A percentile compares a stretch with the other conserved stretches of the same genome.
phyloP scores from a whole-genome alignment of 2,888 invertebrate genomes.

The Cancer borealis region DNA sequence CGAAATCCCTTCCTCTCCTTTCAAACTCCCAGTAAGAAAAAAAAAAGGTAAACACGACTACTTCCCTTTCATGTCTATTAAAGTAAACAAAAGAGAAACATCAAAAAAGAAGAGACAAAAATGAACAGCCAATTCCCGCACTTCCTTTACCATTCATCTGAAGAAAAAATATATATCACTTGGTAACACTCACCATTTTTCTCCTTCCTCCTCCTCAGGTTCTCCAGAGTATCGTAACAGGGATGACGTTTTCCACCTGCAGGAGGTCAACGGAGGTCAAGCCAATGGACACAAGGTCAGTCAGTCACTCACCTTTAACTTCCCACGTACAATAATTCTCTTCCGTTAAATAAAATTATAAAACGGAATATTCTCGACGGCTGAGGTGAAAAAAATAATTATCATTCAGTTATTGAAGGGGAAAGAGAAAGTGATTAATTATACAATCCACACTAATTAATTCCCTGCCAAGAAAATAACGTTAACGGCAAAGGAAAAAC shows the following conservation, averaged over 20 bases:
- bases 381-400: not conserved
- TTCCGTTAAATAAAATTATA: not conserved
- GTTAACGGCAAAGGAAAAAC: not conserved
- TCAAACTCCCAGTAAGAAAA: too few relatives aligned
- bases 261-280: slow-evolving; percentile 57
- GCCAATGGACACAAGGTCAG: slow-evolving; percentile 53
- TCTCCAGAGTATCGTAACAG: slow-evolving; percentile 49
- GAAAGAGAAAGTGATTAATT: too few relatives aligned
- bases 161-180: too few relatives aligned
- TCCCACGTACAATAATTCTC: not conserved
- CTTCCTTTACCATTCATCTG: too few relatives aligned
- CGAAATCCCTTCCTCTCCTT: too few relatives aligned
- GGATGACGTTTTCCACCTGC: slow-evolving; percentile 54
- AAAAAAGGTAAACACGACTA: too few relatives aligned
- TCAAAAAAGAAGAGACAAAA: too few relatives aligned
- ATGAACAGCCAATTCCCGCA: too few relatives aligned
- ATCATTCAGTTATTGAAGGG: too few relatives aligned
- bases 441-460: not conserved
- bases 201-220: slow-evolving; percentile 3
- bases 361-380: not conserved
- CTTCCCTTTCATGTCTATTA: too few relatives aligned
- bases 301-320: not conserved
- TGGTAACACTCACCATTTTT: too few relatives aligned
- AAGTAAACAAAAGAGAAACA: too few relatives aligned
- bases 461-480: not conserved